Evolutionary conservation across 2,888 invertebrate genomes (phyloP).

Genomic region (Ctenicera cuprea): DNA sequence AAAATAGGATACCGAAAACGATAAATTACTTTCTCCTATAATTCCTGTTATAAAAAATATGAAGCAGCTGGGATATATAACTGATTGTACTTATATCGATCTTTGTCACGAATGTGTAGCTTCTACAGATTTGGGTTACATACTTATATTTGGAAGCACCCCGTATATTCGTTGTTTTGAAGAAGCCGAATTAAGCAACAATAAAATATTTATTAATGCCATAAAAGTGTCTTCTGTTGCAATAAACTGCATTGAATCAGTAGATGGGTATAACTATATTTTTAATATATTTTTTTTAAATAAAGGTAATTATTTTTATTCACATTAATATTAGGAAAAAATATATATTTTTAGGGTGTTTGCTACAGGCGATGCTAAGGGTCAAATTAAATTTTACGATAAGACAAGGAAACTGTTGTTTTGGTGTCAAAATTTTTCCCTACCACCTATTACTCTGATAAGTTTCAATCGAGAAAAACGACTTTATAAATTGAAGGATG

Average conservation of each 20-base stretch:
- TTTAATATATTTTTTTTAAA: background rate
- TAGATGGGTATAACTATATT: slow-evolving; percentile 73
- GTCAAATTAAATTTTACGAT: slow-evolving; percentile 77
- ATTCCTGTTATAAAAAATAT: slow-evolving; percentile 69
- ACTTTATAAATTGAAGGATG: slow-evolving; percentile 56
- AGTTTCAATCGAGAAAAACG: slow-evolving; percentile 71
- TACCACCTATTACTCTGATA: slow-evolving; percentile 73
- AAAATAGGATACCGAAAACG: slow-evolving; percentile 42
- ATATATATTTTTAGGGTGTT: slow-evolving; percentile 55
- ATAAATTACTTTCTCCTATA: slow-evolving; percentile 56
- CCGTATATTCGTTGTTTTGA: slow-evolving; percentile 69
- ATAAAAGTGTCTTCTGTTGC: slow-evolving; percentile 71
- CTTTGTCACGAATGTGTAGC: slow-evolving; percentile 74
- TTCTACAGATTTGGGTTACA: slow-evolving; percentile 73
- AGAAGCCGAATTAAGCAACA: slow-evolving; percentile 66
- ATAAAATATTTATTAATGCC: slow-evolving; percentile 73
- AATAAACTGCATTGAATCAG: slow-evolving; percentile 73
- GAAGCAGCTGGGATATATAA: slow-evolving; percentile 72
- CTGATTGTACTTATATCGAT: slow-evolving; percentile 74
- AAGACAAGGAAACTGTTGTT: slow-evolving; percentile 75
- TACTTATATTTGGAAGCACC: slow-evolving; percentile 74
- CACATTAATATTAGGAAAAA: too few relatives aligned
- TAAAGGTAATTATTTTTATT: background rate
- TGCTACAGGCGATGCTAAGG: slow-evolving; percentile 75
- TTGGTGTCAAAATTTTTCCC: slow-evolving; percentile 74